A percentile compares a stretch with the other conserved stretches of the same genome.
Evolutionary conservation across 2,888 invertebrate species (phyloP).

Genomic region (Didymodactylos carnosus): DNA sequence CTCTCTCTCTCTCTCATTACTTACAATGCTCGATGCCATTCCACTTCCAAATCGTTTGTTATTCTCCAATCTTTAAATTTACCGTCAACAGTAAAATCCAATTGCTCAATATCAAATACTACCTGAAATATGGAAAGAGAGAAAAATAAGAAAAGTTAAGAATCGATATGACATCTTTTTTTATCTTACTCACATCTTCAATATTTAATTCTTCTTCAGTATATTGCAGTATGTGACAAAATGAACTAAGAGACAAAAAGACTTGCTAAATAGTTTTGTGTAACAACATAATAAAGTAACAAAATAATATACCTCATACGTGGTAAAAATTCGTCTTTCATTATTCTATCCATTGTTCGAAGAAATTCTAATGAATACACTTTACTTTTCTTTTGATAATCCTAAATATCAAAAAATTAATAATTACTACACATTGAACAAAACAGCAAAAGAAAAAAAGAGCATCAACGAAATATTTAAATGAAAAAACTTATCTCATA

Average conservation of each 20-base stretch:
- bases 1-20: no score
- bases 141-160: no score
- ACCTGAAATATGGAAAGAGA: neutral
- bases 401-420: no score
- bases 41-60: neutral
- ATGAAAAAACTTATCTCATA: neutral
- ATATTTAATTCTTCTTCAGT: neutral
- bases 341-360: neutral
- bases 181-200: neutral
- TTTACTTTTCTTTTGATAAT: neutral
- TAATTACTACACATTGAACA: no score
- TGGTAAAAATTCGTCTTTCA: neutral
- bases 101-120: neutral
- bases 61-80: neutral
- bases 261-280: neutral
- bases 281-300: no score
- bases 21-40: neutral
- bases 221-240: neutral
- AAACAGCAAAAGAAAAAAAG: no score
- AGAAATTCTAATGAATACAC: neutral
- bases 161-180: no score
- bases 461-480: neutral
- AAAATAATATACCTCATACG: neutral
- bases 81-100: neutral
- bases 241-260: neutral